These are phyloP conservation scores for Channallabes apus DNA, from an alignment of 2,797 vertebrate genomes.

Conservation along the genomic window DNA sequence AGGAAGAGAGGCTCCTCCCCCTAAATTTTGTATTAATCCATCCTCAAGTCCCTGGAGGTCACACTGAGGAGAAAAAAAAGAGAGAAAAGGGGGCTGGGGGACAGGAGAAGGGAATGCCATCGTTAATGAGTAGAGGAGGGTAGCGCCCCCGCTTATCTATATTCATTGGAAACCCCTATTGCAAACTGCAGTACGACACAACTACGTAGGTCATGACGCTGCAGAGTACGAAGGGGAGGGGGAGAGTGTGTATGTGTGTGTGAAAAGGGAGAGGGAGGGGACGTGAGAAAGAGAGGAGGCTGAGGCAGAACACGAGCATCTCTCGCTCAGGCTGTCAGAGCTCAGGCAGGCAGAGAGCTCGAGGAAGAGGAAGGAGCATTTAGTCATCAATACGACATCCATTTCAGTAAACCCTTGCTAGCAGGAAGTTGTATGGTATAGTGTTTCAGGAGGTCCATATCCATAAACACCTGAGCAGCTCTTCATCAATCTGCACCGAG, in stretches of 20 bases:
- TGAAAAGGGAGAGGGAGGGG: constrained; percentile 27
- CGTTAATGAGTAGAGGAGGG: constrained; percentile 19
- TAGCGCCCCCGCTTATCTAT: constrained; percentile 34
- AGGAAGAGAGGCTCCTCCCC: constrained; percentile 9
- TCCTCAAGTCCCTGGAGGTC: constrained; percentile 42
- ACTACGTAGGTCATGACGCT: constrained; percentile 68
- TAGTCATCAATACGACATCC: constrained; percentile 54
- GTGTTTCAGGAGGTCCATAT: constrained; percentile 6
- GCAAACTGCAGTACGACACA: constrained; percentile 54
- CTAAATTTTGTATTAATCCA: constrained; percentile 31
- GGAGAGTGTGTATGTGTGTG: constrained; percentile 48
- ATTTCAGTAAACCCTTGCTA: constrained; percentile 53
- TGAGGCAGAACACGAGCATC: constrained; percentile 65
- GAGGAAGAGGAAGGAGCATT: constrained; percentile 44
- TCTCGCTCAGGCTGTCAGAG: constrained; percentile 65
- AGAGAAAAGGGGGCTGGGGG: not conserved
- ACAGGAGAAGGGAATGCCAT: constrained; percentile 3
- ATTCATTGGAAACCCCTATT: constrained; percentile 59
- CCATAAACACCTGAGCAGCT: not conserved
- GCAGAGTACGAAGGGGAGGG: constrained; percentile 65
- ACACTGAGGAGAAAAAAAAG: constrained; percentile 24
- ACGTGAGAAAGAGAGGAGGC: constrained; percentile 53
- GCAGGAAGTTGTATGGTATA: not conserved
- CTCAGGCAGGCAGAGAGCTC: constrained; percentile 61
- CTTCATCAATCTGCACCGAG: not conserved